Base-by-base conservation (phyloP, 2,888 invertebrate genomes). In the Trachelus stipa region DNA sequence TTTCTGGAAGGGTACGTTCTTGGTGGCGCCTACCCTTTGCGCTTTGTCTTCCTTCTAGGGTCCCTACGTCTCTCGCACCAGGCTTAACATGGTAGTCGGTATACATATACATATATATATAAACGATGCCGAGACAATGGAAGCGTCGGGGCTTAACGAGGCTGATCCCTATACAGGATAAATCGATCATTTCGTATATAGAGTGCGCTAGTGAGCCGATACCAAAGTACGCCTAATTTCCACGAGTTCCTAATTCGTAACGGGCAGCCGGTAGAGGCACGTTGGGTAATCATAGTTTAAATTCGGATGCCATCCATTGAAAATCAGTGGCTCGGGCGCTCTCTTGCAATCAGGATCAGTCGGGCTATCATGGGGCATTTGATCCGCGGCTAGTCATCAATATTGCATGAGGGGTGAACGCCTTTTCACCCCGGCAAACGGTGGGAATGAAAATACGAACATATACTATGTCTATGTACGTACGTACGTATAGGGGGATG, bases 301-400 rank as follows among this genome's bases (percentile, higher is more conserved):
- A 91, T 90, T 91, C 89, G 90, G 88, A 87, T 90, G 86, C 88
- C 89, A 89, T 88, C 90, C 89, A 91, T 91, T 91, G 91, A 91
- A 91, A 91, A 91, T 91, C 91, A 91, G 90, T 88, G 89, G 90
- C 88, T 89, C 87, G 87, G 87, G 88, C 87, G 40, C 87, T 85
- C 89, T 86, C 87, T 89, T 86, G 88, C 90, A 89, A 90, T 89
- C 90, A 88, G 88, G 87, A 88, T 89, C 87, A 80, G 85, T 23
- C 56, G 87, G 86, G 87, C 90, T 90, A 90, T 89, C 90, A 88
- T 89, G 86, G 90, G 87, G 87, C 87, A 91, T 91, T 91, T 89
- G 90, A 91, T 91, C 88, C 87, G 86, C 84, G 86, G 84, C 86
- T 85, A 84, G 86, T 90, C 91, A 91, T 91, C 91, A 91, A 91